Evolutionary conservation across 2,888 invertebrate genomes (phyloP).

Genomic region (Drosophila subsilvestris): DNA sequence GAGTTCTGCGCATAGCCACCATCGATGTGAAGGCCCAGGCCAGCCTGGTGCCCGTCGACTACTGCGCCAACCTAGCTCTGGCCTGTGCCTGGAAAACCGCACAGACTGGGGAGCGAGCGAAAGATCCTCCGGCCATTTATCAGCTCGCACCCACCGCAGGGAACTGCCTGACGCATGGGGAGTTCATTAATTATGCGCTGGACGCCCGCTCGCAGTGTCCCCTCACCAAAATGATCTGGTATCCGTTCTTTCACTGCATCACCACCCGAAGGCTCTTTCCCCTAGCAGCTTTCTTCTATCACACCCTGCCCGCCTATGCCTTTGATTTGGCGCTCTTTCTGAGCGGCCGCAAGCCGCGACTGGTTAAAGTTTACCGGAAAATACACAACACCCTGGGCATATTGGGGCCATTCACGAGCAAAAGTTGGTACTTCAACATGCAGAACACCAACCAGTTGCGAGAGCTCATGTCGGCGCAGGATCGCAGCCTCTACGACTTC

Average conservation of each 20-base stretch:
- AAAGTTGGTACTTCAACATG: conserved; percentile 90
- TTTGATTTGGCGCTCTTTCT: conserved; percentile 84
- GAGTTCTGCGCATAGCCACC: conserved; percentile 85
- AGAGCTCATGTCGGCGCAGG: conserved; percentile 82
- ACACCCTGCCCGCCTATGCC: conserved; percentile 87
- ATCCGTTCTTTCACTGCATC: conserved; percentile 85
- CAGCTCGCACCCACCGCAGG: conserved; percentile 93
- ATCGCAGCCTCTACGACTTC: conserved; percentile 88
- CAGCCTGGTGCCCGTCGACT: conserved; percentile 84
- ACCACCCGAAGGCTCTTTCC: conserved; percentile 82
- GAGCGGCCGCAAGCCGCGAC: conserved; percentile 70
- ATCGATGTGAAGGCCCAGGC: conserved; percentile 72
- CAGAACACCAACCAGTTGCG: conserved; percentile 85
- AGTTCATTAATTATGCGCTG: conserved; percentile 85
- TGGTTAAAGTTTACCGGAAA: conserved; percentile 91
- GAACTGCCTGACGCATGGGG: conserved; percentile 91
- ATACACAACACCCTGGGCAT: conserved; percentile 91
- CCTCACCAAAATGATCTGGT: conserved; percentile 88
- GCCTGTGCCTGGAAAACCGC: conserved; percentile 84
- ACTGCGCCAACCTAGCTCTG: conserved; percentile 84
- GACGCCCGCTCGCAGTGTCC: conserved; percentile 86
- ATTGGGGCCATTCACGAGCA: conserved; percentile 89
- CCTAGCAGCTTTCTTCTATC: conserved; percentile 86
- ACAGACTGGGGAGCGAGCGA: background rate
- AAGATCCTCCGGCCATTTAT: conserved; percentile 84